Percentiles rank a stretch among this genome's conserved stretches.
Conservation (phyloP, 2,888 invertebrate species). For the Nesidiocoris tenuis region DNA sequence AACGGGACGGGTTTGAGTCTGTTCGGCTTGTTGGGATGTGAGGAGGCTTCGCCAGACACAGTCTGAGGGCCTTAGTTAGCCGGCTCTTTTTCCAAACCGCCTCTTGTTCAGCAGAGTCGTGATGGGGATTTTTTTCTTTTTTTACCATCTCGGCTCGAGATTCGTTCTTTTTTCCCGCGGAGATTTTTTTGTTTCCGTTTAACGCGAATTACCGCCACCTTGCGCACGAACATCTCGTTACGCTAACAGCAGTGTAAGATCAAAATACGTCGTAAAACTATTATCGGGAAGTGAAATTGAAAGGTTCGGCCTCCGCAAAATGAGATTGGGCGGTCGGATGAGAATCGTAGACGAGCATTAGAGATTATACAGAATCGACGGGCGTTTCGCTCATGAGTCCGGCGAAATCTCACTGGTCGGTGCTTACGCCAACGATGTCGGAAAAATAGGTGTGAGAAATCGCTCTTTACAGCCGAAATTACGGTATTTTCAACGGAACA, state of each 20-base stretch:
- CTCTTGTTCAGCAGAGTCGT: slow-evolving; percentile 13
- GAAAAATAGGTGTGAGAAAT: background rate
- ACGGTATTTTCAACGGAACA: too few species aligned
- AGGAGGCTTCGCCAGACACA: background rate
- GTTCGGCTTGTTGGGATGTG: background rate
- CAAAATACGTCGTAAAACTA: slow-evolving; percentile 35
- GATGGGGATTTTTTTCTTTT: slow-evolving; percentile 18
- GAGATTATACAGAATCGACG: slow-evolving; percentile 20
- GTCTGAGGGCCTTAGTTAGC: background rate
- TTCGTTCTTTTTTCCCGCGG: background rate
- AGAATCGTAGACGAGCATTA: slow-evolving; percentile 4
- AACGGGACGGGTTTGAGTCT: slow-evolving; percentile 21
- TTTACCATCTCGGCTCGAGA: background rate
- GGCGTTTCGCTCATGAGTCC: too few species aligned
- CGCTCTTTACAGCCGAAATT: too few species aligned
- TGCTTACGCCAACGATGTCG: too few species aligned
- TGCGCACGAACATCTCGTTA: slow-evolving; percentile 33
- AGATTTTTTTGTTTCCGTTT: background rate
- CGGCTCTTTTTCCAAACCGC: background rate
- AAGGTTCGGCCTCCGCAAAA: slow-evolving; percentile 4
- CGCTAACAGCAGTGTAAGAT: slow-evolving; percentile 21
- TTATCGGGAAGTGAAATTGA: slow-evolving; percentile 4
- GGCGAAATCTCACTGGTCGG: too few species aligned
- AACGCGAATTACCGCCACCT: slow-evolving; percentile 30
- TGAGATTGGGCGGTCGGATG: background rate